Evolutionary conservation across 2,113 vertebrate species (phyloP).

Genomic region (Callospermophilus lateralis): DNA sequence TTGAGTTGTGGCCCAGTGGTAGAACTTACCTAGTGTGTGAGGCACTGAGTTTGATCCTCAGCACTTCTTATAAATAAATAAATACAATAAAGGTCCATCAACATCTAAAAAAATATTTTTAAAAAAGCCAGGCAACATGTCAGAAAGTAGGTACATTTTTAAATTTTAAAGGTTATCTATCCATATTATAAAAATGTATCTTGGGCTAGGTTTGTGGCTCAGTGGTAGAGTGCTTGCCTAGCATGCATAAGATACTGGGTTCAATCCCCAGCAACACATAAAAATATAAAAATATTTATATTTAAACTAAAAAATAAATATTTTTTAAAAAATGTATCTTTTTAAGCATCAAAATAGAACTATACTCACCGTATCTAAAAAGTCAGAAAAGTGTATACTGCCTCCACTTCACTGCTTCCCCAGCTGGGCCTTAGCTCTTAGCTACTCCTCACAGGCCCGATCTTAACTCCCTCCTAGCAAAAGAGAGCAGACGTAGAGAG

Average conservation of each 20-base stretch:
- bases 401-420: background rate
- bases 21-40: too few species aligned
- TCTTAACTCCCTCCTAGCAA: background rate
- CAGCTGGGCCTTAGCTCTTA: background rate
- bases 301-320: too few species aligned
- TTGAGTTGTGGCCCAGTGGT: too few species aligned
- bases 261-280: too few species aligned
- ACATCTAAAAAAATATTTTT: too few species aligned
- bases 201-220: background rate
- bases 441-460: too few species aligned
- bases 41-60: too few species aligned
- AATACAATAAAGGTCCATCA: too few species aligned
- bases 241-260: too few species aligned
- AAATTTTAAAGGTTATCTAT: background rate
- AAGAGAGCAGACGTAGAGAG: background rate
- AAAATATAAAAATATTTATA: too few species aligned
- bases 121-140: background rate
- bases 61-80: too few species aligned
- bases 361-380: background rate
- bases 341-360: constrained; percentile 17
- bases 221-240: too few species aligned
- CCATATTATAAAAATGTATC: background rate
- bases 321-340: background rate
- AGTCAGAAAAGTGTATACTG: background rate
- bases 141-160: background rate